Evolutionary conservation across 1,140 invertebrate species (phyloP), one percentile per base, ranked within the genome.

Genomic region (Conus ventricosus): DNA sequence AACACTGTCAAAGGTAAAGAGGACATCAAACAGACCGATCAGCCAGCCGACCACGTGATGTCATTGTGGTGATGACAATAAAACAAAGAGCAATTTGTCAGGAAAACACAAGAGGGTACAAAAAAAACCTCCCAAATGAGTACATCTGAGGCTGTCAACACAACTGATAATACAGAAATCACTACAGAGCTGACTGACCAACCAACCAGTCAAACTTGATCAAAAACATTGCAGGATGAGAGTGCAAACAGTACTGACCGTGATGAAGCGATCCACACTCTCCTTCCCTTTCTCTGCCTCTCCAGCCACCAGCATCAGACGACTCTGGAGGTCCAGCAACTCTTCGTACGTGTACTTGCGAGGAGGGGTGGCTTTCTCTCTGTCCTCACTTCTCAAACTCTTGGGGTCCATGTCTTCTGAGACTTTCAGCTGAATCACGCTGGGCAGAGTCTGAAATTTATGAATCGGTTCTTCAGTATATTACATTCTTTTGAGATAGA

Each of bases 231-330:
- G 39, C 3, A 39, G 39, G 39, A 39, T 39, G 39, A 39, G 39
- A 39, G 39, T 39, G 39, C 39, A 39, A 39, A 75, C 20, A 25
- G 25, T 6, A 87, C 86, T 88, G 89, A 95, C 94, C 88, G 91
- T 81, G 55, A 91, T 92, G 86, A 94, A 95, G 60, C 87, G 89
- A 55, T 93, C 92, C 11, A 95, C 92, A 80, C 92, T 91, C 57
- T 92, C 90, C 67, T 92, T 92, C n/a, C 92, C 92, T 39, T 91
- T 90, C 81, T 93, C 92, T 84, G 93, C 93, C 89, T 93, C 92
- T 23, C 94, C 94, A 87, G 94, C 93, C 67, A 95, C 94, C 80
- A 95, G 85, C 93, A 94, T 94, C 27, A 95, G 89, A 87, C 93
- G 92, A 84, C 93, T 94, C 90, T 95, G 94, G 13, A 95, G 88